phyloP scores from a whole-genome alignment of 2,113 vertebrate genomes.

The Herpetotheres cachinnans region DNA sequence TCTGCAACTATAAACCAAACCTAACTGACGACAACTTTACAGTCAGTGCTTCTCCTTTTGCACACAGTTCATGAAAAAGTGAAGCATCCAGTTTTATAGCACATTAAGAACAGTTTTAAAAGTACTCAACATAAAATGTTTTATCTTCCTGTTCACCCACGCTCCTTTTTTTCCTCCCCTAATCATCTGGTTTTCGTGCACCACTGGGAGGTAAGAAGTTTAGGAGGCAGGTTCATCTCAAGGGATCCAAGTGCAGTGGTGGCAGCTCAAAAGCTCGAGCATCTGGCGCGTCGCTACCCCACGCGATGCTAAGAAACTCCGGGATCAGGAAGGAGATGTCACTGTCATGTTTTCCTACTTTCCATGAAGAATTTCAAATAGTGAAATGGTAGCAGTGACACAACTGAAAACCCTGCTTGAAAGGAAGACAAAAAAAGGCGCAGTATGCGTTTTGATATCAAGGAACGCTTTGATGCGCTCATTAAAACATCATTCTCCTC shows the following conservation, averaged over 20 bases:
- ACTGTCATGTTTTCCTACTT: not conserved
- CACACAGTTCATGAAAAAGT: constrained; percentile 72
- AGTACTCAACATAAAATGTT: not conserved
- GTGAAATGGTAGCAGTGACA: not conserved
- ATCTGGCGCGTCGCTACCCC: not conserved
- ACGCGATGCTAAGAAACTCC: fast-evolving
- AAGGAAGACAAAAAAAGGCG: not conserved
- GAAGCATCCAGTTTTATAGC: constrained; percentile 23
- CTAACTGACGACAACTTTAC: constrained; percentile 21
- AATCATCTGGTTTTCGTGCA: not conserved
- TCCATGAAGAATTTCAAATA: fast-evolving
- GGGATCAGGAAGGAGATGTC: not conserved
- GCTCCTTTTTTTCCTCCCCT: not conserved
- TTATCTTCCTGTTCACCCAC: not conserved
- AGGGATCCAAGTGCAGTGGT: not conserved
- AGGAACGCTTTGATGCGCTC: not conserved
- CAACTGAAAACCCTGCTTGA: not conserved
- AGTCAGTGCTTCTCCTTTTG: not conserved
- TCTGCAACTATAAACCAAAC: constrained; percentile 56
- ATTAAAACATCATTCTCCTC: not conserved
- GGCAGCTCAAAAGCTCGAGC: not conserved
- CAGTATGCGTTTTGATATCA: fast-evolving
- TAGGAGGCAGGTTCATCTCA: not conserved
- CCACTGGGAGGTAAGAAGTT: not conserved
- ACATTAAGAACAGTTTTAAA: constrained; percentile 8